Percentiles rank a stretch among this genome's conserved stretches.
Evolutionary conservation across 2,797 vertebrate species (phyloP).

Genomic region (Centroberyx gerrardi): DNA sequence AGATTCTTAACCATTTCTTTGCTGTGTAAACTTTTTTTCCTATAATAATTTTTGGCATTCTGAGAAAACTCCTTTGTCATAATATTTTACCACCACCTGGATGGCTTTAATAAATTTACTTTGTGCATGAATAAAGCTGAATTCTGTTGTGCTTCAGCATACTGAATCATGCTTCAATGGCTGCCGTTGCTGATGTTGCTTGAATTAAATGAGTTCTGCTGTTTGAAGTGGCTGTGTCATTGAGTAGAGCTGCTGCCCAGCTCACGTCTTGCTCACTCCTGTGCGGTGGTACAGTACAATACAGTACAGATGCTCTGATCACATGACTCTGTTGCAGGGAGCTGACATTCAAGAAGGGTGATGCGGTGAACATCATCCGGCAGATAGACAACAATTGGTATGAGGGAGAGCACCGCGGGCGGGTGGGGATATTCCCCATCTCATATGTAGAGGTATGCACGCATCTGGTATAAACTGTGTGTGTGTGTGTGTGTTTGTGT

Average conservation of each 20-base stretch:
- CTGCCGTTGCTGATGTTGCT: slow-evolving; percentile 28
- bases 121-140: slow-evolving; percentile 32
- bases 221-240: not conserved
- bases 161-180: slow-evolving; percentile 22
- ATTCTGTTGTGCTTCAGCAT: slow-evolving; percentile 1
- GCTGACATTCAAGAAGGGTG: slow-evolving; percentile 98
- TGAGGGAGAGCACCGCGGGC: slow-evolving; percentile 94
- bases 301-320: slow-evolving; percentile 1
- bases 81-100: not conserved
- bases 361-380: slow-evolving; percentile 96
- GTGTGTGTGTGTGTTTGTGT: not conserved
- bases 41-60: slow-evolving; percentile 1
- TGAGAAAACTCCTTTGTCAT: not conserved
- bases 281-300: not conserved
- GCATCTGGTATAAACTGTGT: slow-evolving; percentile 6
- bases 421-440: slow-evolving; percentile 96
- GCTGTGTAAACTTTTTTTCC: slow-evolving; percentile 7
- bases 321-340: slow-evolving; percentile 89
- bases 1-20: not conserved
- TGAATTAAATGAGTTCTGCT: not conserved
- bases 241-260: not conserved
- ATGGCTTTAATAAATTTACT: slow-evolving; percentile 22
- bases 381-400: slow-evolving; percentile 99
- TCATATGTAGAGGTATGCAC: slow-evolving; percentile 94
- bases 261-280: slow-evolving; percentile 1